Conservation (phyloP, 2,797 vertebrate genomes). For the Pangasius macronema region DNA sequence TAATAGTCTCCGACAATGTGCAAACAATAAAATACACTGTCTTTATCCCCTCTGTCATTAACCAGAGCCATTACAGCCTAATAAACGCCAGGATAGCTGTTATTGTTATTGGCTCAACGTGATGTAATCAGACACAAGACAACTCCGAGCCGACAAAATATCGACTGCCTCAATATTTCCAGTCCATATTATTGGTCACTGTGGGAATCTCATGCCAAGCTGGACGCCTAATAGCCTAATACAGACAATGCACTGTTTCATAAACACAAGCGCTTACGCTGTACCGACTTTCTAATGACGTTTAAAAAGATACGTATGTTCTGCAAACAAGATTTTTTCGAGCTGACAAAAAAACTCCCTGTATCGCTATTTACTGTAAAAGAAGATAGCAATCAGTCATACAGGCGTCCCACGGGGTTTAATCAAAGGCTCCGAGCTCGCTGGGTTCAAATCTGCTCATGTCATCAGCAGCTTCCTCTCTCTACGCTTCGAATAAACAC, state of each 20-base stretch:
- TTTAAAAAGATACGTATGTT: neutral
- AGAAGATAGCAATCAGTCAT: slow-evolving; percentile 16
- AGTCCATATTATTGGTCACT: slow-evolving; percentile 32
- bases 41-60: slow-evolving; percentile 33
- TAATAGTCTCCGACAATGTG: slow-evolving; percentile 19
- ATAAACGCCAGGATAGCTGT: slow-evolving; percentile 26
- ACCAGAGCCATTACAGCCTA: slow-evolving; percentile 19
- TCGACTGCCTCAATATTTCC: slow-evolving; percentile 29
- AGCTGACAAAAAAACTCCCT: slow-evolving; percentile 7
- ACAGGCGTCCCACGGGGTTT: slow-evolving; percentile 1
- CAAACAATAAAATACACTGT: slow-evolving; percentile 25
- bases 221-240: slow-evolving; percentile 22
- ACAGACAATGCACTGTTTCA: slow-evolving; percentile 13
- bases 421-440: neutral
- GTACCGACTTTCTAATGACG: neutral
- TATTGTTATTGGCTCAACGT: slow-evolving; percentile 32
- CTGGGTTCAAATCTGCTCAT: neutral
- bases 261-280: neutral
- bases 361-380: neutral
- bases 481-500: neutral
- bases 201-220: slow-evolving; percentile 30
- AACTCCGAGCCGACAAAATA: slow-evolving; percentile 29
- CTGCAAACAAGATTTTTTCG: neutral
- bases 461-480: slow-evolving; percentile 26
- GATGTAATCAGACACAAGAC: slow-evolving; percentile 39